These are phyloP conservation scores for Stomatorhinus ivindoensis DNA, from an alignment of 2,113 vertebrate genomes.

Conservation along the genomic window DNA sequence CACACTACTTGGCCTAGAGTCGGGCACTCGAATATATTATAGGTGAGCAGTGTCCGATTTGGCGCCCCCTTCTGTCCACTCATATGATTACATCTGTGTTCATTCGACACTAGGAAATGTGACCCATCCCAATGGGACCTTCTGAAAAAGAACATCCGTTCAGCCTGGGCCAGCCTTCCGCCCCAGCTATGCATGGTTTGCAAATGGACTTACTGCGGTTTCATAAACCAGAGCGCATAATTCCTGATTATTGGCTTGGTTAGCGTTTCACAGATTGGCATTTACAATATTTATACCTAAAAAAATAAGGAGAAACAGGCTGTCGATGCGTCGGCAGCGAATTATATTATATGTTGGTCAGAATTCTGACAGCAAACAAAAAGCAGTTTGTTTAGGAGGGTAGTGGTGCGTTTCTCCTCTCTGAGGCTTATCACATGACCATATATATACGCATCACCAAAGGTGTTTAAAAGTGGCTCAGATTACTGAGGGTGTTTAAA, in stretches of 20 bases:
- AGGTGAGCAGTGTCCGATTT: slow-evolving; percentile 35
- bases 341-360: too few species aligned
- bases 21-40: not conserved
- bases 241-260: not conserved
- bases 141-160: not conserved
- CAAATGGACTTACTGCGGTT: not conserved
- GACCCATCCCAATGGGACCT: not conserved
- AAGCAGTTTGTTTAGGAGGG: not conserved
- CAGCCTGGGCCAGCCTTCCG: not conserved
- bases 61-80: slow-evolving; percentile 57
- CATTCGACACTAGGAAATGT: not conserved
- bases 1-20: not conserved
- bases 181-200: not conserved
- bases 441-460: not conserved
- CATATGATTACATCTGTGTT: slow-evolving; percentile 28
- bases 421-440: not conserved
- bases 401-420: not conserved
- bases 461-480: not conserved
- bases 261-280: not conserved
- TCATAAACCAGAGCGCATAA: not conserved
- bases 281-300: not conserved
- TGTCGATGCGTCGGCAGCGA: not conserved
- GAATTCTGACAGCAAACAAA: not conserved
- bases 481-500: not conserved
- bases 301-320: not conserved